These are phyloP conservation scores for Vireo altiloquus DNA, from an alignment of 2,113 vertebrate species.

Conservation along the genomic window DNA sequence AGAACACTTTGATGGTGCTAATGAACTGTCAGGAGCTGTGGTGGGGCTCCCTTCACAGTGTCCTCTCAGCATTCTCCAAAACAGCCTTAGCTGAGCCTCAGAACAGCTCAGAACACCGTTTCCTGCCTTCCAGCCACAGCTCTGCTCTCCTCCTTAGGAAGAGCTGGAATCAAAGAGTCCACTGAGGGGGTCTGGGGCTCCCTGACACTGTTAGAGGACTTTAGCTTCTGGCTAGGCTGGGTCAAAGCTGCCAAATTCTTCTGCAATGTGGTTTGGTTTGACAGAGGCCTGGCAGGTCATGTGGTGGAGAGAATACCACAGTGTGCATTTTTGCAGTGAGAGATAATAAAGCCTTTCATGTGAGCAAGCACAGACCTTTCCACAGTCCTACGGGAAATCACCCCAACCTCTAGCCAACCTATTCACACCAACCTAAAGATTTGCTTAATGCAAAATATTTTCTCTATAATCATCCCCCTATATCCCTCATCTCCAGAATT, in stretches of 20 bases:
- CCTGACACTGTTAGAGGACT: background rate
- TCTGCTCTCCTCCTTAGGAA: background rate
- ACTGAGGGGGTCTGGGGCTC: background rate
- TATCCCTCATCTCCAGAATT: background rate
- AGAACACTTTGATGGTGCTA: background rate
- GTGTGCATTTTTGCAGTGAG: background rate
- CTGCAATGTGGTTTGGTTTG: background rate
- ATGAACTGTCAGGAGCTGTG: background rate
- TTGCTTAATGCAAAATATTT: background rate
- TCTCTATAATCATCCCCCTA: background rate
- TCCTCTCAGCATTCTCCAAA: background rate
- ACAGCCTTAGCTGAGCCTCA: background rate
- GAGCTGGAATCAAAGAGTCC: background rate
- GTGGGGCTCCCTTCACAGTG: background rate
- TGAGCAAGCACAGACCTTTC: background rate
- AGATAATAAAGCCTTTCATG: background rate
- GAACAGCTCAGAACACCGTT: background rate
- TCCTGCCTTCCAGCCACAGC: background rate
- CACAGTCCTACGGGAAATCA: accelerated
- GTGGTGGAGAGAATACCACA: background rate
- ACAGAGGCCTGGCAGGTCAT: background rate
- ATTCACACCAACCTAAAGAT: background rate
- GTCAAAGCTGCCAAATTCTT: background rate
- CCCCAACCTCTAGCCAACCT: background rate
- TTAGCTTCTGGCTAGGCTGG: background rate